Base-by-base conservation (phyloP, 2,888 invertebrate species). In the Ochropleura leucogaster region DNA sequence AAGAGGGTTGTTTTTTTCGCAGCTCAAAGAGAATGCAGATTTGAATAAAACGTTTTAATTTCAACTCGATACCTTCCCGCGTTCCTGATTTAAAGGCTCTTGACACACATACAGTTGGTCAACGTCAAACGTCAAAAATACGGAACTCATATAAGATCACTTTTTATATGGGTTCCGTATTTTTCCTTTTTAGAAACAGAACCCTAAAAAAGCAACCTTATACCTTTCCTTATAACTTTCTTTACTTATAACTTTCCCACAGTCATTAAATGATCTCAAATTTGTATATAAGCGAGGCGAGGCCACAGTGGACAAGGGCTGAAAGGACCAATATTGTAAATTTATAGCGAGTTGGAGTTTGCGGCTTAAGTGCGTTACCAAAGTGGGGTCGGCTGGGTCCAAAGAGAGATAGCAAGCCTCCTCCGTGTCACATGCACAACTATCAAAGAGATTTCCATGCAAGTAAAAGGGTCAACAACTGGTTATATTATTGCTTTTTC, bases 351-450 rank as follows among this genome's bases (percentile, higher is more conserved):
- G 59, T 51, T 51, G 60, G 57, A 68, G 64, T 60, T 40, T 71
- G 72, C 40, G 72, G 73, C 68, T 72, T 85, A 80, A 79, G 84
- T 85, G 80, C 68, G 42, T 46, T 44, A 55, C 18, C 68, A 53
- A 79, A 83, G 86, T 79, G 82, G 81, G 86, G 86, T 81, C 72
- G 64, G 20, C 67, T 12, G 65, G 59, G 55, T 46, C 59, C 40
- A 20, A 40, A 14, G 55, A 10, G 40, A 42, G 20, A 20, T 60
- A 16, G n/a, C n/a, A 51, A 53, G 72, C 59, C 14, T 71, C 72
- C 59, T 79, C 12, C 8, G 46, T 73, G 85, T 79, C 79, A 64
- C 51, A 70, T 75, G 66, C 74, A 80, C 40, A 8, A 12, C 40
- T 55, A 53, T 60, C 49, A 51, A 42, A 4, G 49, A 79, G 40